Base-by-base conservation (phyloP, 2,888 invertebrate species). In the Tolmerus cingulatus region DNA sequence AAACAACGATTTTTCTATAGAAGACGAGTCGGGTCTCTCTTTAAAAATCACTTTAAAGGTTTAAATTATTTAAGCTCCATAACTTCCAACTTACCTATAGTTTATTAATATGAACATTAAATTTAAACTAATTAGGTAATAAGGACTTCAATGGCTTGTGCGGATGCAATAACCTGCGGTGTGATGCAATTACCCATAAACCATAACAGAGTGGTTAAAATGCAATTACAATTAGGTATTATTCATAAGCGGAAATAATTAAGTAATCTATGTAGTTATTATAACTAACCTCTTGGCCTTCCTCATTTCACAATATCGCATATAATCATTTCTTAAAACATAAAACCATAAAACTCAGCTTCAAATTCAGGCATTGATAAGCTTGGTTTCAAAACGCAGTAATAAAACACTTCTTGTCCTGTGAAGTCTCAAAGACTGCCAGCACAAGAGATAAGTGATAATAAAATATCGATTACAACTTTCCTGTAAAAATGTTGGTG, bases 381-480 rank as follows among this genome's bases (percentile, higher is more conserved):
- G 0, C 7, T 51, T 19, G 74, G 34, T 30, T 74, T 74, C 16
- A 27, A 7, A 74, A 74, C 74, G 74, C 34, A 14, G 19, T 1
- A 30, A 74, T 74, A 34, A 74, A 74, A 5, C 34, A 34, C 14
- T 74, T 74, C 74, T 74, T 34, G 34, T 74, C 27, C 23, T 34
- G 19, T n/a, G n/a, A 14, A 76, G 19, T 37, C 14, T 12, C 37
- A 14, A 14, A 76, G 37, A 76, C 14, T 1, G 76, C n/a, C 12
- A 5, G 37, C 8, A 34, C 34, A 34, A 76, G 16, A 37, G n/a
- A 34, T 5, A 76, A 76, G 76, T 34, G 76, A 76, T 76, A 66
- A 66, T 66, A 76, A 76, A 76, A 37, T 34, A 37, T 76, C 76
- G 76, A 76, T 76, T 76, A 76, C 76, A 76, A 76, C 76, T 76